These are phyloP conservation scores for Thalassarche chlororhynchos DNA, from an alignment of 2,113 vertebrate species.

Conservation along the genomic window DNA sequence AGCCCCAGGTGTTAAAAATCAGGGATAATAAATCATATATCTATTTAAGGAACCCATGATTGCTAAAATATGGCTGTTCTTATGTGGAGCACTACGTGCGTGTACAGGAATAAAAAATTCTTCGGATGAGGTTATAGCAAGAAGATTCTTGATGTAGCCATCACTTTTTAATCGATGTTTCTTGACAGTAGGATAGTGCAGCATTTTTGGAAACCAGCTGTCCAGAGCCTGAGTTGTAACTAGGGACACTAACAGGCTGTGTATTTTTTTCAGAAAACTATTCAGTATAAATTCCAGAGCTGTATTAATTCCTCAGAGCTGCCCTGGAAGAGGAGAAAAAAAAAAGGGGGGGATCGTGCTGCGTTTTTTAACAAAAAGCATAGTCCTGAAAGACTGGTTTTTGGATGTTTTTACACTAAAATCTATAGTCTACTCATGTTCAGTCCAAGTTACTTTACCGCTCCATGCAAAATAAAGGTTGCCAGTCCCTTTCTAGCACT, in stretches of 20 bases:
- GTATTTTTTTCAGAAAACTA: not conserved
- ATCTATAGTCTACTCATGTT: not conserved
- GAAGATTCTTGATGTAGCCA: not conserved
- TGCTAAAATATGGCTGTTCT: not conserved
- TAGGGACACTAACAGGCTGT: fast-evolving
- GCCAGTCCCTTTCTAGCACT: not conserved
- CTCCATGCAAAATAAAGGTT: not conserved
- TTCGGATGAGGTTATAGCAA: fast-evolving
- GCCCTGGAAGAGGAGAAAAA: no score
- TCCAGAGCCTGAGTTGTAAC: not conserved
- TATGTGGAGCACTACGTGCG: fast-evolving
- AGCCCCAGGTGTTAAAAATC: not conserved
- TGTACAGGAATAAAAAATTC: not conserved
- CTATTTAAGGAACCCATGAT: fast-evolving
- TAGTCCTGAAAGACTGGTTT: not conserved
- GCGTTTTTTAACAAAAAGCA: not conserved
- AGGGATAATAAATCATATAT: fast-evolving
- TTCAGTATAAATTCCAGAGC: not conserved
- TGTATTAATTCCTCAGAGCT: not conserved
- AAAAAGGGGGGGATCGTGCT: fast-evolving
- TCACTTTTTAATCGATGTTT: not conserved
- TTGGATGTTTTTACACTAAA: not conserved
- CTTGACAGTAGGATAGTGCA: no score
- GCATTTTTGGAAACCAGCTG: not conserved
- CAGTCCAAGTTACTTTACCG: not conserved